Evolutionary conservation across 2,113 vertebrate genomes (phyloP).

Genomic region (Ardeotis arabs): DNA sequence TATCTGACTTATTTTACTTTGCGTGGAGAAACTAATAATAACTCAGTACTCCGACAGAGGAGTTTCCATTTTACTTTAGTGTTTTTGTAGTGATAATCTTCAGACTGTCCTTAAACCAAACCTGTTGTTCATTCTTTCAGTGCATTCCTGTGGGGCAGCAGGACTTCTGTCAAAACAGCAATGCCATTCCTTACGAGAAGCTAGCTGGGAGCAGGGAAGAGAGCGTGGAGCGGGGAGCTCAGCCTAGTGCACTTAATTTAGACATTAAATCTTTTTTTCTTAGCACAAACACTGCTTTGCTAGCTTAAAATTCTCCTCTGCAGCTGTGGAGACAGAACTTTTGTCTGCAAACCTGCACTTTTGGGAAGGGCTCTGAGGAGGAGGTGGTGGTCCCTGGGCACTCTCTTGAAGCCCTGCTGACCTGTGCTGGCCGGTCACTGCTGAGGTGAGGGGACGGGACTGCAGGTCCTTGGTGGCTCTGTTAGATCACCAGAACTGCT

Average conservation of each 20-base stretch:
- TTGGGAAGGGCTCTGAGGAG: neutral
- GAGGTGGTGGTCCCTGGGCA: neutral
- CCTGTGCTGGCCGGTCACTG: fast-evolving
- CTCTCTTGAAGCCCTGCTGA: neutral
- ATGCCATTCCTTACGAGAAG: neutral
- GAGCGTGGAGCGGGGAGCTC: neutral
- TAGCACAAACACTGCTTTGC: neutral
- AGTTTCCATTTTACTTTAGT: neutral
- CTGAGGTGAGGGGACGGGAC: neutral
- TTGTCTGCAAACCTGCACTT: neutral
- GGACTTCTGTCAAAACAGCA: neutral
- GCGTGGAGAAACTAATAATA: neutral
- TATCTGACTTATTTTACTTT: neutral
- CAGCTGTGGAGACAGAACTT: neutral
- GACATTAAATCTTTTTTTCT: neutral
- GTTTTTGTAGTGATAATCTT: neutral
- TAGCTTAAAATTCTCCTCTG: neutral
- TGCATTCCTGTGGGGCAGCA: neutral
- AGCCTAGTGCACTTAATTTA: neutral
- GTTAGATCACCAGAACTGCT: neutral
- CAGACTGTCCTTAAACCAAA: neutral
- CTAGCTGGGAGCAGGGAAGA: neutral
- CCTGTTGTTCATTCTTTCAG: neutral
- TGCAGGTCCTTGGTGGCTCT: neutral
- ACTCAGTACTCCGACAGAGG: neutral